Evolutionary conservation across 2,113 vertebrate genomes (phyloP), one percentile per base, ranked within the genome.

Genomic region (Agapornis roseicollis): DNA sequence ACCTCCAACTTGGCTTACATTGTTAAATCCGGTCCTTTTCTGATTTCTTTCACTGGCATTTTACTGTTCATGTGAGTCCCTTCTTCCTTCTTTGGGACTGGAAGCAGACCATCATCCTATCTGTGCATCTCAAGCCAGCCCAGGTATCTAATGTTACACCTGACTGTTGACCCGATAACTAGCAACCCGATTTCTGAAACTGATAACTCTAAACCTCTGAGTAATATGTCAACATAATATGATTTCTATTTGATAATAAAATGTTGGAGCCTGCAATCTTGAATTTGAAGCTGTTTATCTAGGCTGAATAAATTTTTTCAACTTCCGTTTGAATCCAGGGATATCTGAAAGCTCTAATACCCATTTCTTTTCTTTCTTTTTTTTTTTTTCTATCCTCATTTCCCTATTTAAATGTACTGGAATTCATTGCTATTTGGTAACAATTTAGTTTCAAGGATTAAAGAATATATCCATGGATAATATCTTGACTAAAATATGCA

Each of bases 351-450:
- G 11, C 4, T 81, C 5, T 42, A 66, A 50, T 1, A 77, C 2
- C 60, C 2, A 33, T 60, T 47, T 6, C 0, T 5, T 3, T 31
- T 49, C 27, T 58, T 37, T 13, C n/a, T 7, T 5, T 33, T 63
- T 3, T 37, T 13, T 8, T n/a, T 4, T 42, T 10, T 11, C 5
- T 9, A 6, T 6, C 5, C 4, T 3, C 6, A 4, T 9, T 20
- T 1, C 5, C 28, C 3, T 17, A 6, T 5, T 28, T 76, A 64
- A 55, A 55, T 46, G 49, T 23, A 20, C 8, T 13, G 9, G 22
- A 83, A 61, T 7, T n/a, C 16, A 8, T 35, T 68, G 5, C 17
- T 69, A 19, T 55, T 76, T 29, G 77, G 13, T 53, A 37, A 80
- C 8, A 24, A 41, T 72, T 65, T 56, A 2, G 3, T 77, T 90